Evolutionary conservation across 2,888 invertebrate genomes (phyloP), one percentile per base, ranked within the genome.

Genomic region (Xylocampa areola): DNA sequence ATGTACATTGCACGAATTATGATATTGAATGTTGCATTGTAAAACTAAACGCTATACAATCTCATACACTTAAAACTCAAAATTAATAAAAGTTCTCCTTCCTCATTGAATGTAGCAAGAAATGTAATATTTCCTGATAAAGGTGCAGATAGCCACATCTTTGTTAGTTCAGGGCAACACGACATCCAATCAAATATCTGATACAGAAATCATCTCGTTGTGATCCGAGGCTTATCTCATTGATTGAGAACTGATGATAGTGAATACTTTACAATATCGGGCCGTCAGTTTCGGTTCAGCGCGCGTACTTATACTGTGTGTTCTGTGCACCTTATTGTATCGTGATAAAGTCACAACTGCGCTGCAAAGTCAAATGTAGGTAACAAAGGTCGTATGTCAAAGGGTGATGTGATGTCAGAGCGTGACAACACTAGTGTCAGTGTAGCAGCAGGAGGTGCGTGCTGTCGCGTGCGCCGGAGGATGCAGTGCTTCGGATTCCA

Each of bases 401-500:
- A 85, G 87, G 82, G 81, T 81, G 68, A 67, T 77, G 82, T 80
- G 74, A 92, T 92, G 93, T 89, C 91, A 73, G 92, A 91, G 73
- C 84, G 88, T 73, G 93, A 93, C 84, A 87, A 79, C 76, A 77
- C 72, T 76, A 92, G 91, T 87, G 79, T 88, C 61, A 88, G 86
- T 74, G 86, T 88, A 71, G 84, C 79, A 58, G 84, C 82, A 60
- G 81, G 68, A 58, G 87, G 90, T 73, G 85, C 89, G 32, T 94
- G 93, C 76, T 93, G 93, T 75, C 92, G 92, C 79, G 87, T 90
- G 87, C 92, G 93, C 68, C 79, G 92, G 36, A 92, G 87, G 74
- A 93, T 94, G 91, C 92, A 91, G 87, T 94, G 94, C 79, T 94
- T 94, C 70, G 92, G 92, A 83, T 88, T 92, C 79, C 84, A 90